A percentile compares a stretch with the other conserved stretches of the same genome.
phyloP scores from a whole-genome alignment of 2,888 invertebrate species.

The Trachelus troglodyta region DNA sequence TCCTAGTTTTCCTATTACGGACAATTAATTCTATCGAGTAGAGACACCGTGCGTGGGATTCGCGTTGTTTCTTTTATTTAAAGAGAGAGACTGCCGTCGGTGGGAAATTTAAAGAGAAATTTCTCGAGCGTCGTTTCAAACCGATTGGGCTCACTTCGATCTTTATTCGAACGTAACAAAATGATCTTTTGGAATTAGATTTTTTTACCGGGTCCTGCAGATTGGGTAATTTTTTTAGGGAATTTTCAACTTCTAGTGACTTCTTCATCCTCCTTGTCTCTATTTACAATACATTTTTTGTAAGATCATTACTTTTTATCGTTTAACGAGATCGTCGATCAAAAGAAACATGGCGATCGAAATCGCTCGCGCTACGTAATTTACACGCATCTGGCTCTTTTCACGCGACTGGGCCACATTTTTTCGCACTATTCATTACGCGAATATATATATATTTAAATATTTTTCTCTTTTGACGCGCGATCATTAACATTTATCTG shows the following conservation, averaged over 20 bases:
- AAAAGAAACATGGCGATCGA: neutral
- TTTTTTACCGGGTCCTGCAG: neutral
- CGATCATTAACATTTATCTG: neutral
- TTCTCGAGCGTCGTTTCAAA: too few species aligned
- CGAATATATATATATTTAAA: slow-evolving; percentile 5
- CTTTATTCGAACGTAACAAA: neutral
- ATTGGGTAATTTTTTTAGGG: too few species aligned
- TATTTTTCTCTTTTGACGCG: neutral
- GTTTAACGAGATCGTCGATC: neutral
- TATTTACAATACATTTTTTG: too few species aligned
- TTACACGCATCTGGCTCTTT: slow-evolving; percentile 20
- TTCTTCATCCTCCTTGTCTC: too few species aligned
- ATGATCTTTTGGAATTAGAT: neutral
- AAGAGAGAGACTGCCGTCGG: neutral
- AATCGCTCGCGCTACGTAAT: slow-evolving; percentile 14
- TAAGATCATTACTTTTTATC: neutral
- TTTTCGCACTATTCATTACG: slow-evolving; percentile 55
- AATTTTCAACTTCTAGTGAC: too few species aligned
- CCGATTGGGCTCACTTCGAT: neutral
- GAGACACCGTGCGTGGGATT: neutral
- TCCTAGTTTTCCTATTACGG: neutral
- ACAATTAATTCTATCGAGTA: neutral
- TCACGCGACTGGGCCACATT: neutral
- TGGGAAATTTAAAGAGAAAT: too few species aligned
- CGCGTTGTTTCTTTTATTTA: neutral